Evolutionary conservation across 2,113 vertebrate species (phyloP).

Genomic region (Cairina moschata): DNA sequence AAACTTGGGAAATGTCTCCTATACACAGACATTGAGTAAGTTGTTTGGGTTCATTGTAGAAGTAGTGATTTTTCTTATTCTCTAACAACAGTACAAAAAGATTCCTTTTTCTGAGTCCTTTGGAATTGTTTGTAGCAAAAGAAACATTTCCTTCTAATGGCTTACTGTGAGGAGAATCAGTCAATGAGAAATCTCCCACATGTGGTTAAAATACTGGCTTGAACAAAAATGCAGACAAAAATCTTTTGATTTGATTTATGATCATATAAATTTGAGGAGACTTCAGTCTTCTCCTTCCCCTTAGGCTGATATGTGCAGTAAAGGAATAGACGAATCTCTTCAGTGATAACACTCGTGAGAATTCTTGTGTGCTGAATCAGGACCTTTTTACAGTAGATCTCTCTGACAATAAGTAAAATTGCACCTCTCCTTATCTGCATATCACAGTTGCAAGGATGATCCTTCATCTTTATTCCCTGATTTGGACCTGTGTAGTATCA

Average conservation of each 20-base stretch:
- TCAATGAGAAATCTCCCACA: fast-evolving
- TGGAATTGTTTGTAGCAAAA: not conserved
- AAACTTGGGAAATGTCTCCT: not conserved
- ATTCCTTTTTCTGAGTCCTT: not conserved
- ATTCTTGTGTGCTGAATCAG: fast-evolving
- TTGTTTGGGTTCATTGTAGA: not conserved
- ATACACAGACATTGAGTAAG: not conserved
- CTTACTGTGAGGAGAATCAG: not conserved
- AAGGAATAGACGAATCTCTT: not conserved
- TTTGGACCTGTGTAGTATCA: not conserved
- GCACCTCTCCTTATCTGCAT: not conserved
- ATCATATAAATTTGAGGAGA: not conserved
- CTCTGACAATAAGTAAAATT: not conserved
- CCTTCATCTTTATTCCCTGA: not conserved
- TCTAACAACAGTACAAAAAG: not conserved
- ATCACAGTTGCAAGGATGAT: not conserved
- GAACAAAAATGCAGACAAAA: not conserved
- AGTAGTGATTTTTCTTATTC: not conserved
- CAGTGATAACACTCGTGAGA: not conserved
- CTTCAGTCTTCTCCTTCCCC: not conserved
- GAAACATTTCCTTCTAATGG: not conserved
- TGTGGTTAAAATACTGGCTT: not conserved
- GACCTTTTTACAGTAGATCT: not conserved
- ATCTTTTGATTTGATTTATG: not conserved
- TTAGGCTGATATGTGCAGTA: not conserved